Conservation (phyloP, 2,113 vertebrate species). For the Leucoraja erinaceus region DNA sequence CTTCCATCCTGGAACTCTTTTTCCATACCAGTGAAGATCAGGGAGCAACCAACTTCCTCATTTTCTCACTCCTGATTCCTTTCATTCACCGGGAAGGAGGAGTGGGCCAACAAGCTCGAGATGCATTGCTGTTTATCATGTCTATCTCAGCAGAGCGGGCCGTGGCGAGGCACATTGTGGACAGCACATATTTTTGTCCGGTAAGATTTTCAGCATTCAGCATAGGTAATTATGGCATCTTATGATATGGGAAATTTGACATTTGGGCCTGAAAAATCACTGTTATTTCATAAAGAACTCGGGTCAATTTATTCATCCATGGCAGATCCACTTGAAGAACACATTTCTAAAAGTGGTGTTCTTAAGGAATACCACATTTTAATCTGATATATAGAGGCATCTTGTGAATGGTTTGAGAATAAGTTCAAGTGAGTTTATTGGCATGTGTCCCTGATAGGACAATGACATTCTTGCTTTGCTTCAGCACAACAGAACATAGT, state of each 20-base stretch:
- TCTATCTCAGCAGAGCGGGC: constrained; percentile 80
- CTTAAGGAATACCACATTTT: not conserved
- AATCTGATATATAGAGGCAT: not conserved
- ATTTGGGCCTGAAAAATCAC: not conserved
- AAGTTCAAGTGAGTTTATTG: no score
- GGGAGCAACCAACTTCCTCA: constrained; percentile 94
- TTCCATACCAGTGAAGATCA: constrained; percentile 97
- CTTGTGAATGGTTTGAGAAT: not conserved
- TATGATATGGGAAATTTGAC: not conserved
- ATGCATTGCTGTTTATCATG: constrained; percentile 91
- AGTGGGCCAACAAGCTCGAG: constrained; percentile 89
- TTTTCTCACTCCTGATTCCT: constrained; percentile 92
- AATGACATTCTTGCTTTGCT: no score
- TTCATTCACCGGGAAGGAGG: constrained; percentile 89
- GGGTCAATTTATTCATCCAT: not conserved
- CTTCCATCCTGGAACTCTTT: constrained; percentile 87
- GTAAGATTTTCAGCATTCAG: constrained; percentile 58
- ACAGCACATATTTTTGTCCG: constrained; percentile 94
- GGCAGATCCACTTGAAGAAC: not conserved
- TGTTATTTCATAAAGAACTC: not conserved
- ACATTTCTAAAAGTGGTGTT: not conserved
- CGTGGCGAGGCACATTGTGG: constrained; percentile 80
- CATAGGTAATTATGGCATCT: not conserved
- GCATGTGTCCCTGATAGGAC: no score
- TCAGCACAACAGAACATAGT: no score